Conservation (phyloP, 2,888 invertebrate genomes). For the Oscheius onirici region DNA sequence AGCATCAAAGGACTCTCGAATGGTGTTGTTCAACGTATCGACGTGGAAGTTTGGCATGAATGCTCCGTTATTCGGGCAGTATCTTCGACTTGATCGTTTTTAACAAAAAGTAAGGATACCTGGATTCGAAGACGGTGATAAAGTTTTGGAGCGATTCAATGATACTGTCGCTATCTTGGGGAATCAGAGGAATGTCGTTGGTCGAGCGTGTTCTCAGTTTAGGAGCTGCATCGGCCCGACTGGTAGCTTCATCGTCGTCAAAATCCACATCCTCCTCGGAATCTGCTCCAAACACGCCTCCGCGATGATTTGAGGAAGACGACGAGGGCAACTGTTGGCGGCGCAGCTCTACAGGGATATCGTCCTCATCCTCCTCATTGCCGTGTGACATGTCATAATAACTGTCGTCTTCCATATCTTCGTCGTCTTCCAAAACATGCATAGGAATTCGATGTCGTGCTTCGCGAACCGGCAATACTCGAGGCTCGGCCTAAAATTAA, state of each 20-base stretch:
- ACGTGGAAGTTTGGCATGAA: conserved; percentile 49
- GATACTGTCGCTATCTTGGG: conserved; percentile 55
- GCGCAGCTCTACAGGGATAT: background rate
- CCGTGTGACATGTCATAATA: background rate
- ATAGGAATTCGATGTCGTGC: background rate
- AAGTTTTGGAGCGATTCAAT: conserved; percentile 66
- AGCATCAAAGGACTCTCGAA: conserved; percentile 50
- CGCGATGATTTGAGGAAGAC: background rate
- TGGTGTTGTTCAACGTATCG: conserved; percentile 38
- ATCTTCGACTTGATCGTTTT: too few relatives aligned
- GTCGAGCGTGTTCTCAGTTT: background rate
- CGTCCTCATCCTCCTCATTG: background rate
- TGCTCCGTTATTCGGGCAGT: conserved; percentile 25
- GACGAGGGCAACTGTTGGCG: background rate
- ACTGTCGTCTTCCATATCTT: background rate
- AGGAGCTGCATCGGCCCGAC: conserved; percentile 8
- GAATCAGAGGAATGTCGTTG: conserved; percentile 61
- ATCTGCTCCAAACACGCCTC: background rate
- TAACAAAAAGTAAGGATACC: too few relatives aligned
- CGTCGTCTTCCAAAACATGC: background rate
- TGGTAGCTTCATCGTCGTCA: conserved; percentile 8
- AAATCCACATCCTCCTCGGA: conserved; percentile 23
- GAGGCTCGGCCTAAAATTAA: background rate
- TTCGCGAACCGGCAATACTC: background rate
- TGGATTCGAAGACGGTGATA: conserved; percentile 59